phyloP scores from a whole-genome alignment of 2,113 vertebrate species.

The Burhinus oedicnemus region DNA sequence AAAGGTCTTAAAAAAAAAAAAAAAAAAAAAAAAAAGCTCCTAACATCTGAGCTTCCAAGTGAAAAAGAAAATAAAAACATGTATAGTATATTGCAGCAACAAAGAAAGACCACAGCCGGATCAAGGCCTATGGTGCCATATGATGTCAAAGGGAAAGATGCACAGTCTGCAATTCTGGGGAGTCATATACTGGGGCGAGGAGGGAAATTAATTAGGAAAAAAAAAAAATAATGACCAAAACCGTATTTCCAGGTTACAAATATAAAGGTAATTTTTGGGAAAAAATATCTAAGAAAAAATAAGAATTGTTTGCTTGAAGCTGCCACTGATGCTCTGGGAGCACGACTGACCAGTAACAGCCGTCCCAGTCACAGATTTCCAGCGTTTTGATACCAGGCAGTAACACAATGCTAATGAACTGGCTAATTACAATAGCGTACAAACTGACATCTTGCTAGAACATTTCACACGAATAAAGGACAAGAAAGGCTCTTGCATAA shows the following conservation, averaged over 20 bases:
- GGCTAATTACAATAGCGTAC: background rate
- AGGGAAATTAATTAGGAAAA: accelerated
- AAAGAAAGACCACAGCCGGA: background rate
- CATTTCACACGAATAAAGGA: background rate
- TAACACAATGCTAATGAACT: background rate
- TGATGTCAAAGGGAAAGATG: accelerated
- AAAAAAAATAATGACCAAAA: background rate
- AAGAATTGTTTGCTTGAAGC: background rate
- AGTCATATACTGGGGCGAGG: accelerated
- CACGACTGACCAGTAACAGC: accelerated
- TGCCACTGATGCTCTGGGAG: background rate
- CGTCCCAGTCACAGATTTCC: background rate
- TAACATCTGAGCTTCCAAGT: background rate
- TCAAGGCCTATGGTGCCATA: accelerated
- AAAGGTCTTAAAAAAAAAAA: no score
- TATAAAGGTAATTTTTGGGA: accelerated
- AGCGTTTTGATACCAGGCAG: background rate
- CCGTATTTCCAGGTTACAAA: accelerated
- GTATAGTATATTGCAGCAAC: accelerated
- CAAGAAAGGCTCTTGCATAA: background rate
- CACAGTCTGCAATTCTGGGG: accelerated
- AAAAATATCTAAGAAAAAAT: accelerated
- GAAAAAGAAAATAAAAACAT: accelerated
- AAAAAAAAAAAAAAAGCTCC: no score
- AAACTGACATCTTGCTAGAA: background rate